Evolutionary conservation across 2,113 vertebrate genomes (phyloP).

Genomic region (Phrynocephalus versicolor): DNA sequence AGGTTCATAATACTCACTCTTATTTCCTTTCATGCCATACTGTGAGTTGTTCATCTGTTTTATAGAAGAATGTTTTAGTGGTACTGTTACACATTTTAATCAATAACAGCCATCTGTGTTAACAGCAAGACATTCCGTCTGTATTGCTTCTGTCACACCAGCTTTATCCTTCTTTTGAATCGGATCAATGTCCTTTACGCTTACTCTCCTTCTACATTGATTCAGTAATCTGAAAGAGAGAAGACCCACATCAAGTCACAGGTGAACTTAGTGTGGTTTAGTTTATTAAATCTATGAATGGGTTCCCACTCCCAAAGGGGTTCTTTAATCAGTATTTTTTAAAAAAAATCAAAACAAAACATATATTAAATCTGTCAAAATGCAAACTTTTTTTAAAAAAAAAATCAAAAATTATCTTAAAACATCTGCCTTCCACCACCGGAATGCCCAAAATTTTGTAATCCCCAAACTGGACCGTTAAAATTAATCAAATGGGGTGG

Average conservation of each 20-base stretch:
- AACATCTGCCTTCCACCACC: background rate
- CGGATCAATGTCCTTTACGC: background rate
- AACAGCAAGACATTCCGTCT: slow-evolving; percentile 45
- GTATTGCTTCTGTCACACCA: slow-evolving; percentile 45
- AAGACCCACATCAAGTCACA: fast-evolving
- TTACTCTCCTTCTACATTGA: background rate
- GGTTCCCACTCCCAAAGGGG: background rate
- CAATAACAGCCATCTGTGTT: slow-evolving; percentile 36
- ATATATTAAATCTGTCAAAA: background rate
- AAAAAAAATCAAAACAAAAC: no score
- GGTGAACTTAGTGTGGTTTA: background rate
- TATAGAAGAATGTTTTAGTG: slow-evolving; percentile 36
- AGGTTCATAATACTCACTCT: slow-evolving; percentile 88
- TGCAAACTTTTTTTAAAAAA: no score
- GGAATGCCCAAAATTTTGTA: background rate
- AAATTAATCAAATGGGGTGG: background rate
- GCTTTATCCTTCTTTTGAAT: fast-evolving
- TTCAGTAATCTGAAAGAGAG: background rate
- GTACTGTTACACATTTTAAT: slow-evolving; percentile 51
- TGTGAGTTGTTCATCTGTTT: slow-evolving; percentile 49
- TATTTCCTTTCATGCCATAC: slow-evolving; percentile 59
- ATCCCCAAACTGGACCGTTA: background rate
- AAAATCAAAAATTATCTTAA: no score
- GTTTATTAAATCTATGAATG: background rate
- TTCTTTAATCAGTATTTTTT: no score